These are phyloP conservation scores for Anguilla anguilla DNA, from an alignment of 2,797 vertebrate species.

Conservation along the genomic window DNA sequence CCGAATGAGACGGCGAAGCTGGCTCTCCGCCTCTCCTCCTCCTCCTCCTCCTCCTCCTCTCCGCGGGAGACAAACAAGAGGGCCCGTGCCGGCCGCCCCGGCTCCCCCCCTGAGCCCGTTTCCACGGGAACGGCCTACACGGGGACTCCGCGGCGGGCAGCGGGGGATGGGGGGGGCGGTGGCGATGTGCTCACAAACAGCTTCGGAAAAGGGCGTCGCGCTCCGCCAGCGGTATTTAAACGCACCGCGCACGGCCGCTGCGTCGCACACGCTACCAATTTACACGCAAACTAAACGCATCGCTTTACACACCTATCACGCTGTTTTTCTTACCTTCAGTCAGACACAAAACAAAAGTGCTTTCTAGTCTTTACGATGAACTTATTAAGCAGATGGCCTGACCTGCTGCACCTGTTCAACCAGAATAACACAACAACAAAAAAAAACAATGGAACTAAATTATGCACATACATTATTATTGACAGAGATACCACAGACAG, in stretches of 20 bases:
- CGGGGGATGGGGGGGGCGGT: constrained; percentile 47
- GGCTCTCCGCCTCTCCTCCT: not conserved
- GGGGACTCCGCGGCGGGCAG: constrained; percentile 63
- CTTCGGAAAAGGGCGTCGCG: not conserved
- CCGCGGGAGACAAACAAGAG: constrained; percentile 67
- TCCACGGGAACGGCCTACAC: constrained; percentile 69
- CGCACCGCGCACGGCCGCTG: constrained; percentile 5
- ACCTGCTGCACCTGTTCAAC: not conserved
- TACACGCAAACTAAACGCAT: not conserved
- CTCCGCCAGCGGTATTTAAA: not conserved
- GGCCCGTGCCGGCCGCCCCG: constrained; percentile 46
- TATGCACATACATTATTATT: not conserved
- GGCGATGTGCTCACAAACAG: constrained; percentile 45
- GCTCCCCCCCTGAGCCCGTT: constrained; percentile 67
- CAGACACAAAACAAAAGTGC: not conserved
- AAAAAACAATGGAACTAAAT: not conserved
- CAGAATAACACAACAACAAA: not conserved
- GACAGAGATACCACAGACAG: not conserved
- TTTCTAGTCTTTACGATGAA: not conserved
- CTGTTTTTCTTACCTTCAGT: not conserved
- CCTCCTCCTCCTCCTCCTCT: not conserved
- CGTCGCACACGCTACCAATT: constrained; percentile 2
- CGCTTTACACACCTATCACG: not conserved
- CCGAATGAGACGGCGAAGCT: not conserved
- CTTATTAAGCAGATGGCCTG: not conserved